phyloP scores from a whole-genome alignment of 2,113 vertebrate genomes.

The Plectropomus leopardus region DNA sequence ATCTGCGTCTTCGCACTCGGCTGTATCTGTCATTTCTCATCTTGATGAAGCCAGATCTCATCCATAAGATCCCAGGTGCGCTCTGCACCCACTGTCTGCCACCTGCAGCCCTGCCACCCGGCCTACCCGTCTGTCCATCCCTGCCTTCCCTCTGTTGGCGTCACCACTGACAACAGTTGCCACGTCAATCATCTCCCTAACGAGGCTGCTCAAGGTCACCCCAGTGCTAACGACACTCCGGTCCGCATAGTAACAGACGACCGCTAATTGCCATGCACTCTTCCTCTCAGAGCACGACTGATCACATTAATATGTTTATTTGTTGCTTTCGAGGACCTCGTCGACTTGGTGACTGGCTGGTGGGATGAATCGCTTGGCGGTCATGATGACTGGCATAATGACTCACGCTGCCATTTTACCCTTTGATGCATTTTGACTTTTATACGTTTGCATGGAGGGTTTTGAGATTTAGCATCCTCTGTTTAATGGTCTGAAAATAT shows the following conservation, averaged over 20 bases:
- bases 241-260: slow-evolving; percentile 60
- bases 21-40: slow-evolving; percentile 3
- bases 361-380: slow-evolving; percentile 47
- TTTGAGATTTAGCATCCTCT: slow-evolving; percentile 46
- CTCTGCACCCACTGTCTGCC: slow-evolving; percentile 33
- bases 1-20: background rate
- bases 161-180: slow-evolving; percentile 41
- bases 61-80: slow-evolving; percentile 55
- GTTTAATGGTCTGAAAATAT: slow-evolving; percentile 62
- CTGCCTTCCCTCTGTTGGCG: slow-evolving; percentile 9
- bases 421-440: slow-evolving; percentile 63
- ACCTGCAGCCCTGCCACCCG: slow-evolving; percentile 38
- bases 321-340: slow-evolving; percentile 63
- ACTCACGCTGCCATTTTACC: slow-evolving; percentile 52
- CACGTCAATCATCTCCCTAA: slow-evolving; percentile 72
- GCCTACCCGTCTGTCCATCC: slow-evolving; percentile 50
- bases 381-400: slow-evolving; percentile 51
- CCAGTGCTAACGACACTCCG: slow-evolving; percentile 30
- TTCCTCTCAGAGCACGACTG: slow-evolving; percentile 59
- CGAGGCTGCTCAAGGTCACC: slow-evolving; percentile 77
- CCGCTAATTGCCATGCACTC: slow-evolving; percentile 70
- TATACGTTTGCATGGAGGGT: slow-evolving; percentile 16
- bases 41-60: slow-evolving; percentile 23
- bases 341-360: slow-evolving; percentile 49
- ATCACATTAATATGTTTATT: slow-evolving; percentile 80